A percentile compares a stretch with the other conserved stretches of the same genome.
Evolutionary conservation across 2,113 vertebrate species (phyloP).

Genomic region (Mus pahari): DNA sequence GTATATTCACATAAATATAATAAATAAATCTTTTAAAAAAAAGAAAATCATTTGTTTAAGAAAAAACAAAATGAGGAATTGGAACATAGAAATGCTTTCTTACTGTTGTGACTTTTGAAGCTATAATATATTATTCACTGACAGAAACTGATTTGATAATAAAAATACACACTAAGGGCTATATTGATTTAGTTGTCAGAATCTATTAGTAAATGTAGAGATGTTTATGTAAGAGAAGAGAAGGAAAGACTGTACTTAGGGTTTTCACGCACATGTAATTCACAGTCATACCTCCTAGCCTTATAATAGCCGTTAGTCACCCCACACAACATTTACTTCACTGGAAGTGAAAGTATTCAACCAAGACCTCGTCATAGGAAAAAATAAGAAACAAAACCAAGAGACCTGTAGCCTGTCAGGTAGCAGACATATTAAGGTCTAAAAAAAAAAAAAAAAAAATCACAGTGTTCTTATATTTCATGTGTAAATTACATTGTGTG

Average conservation of each 20-base stretch:
- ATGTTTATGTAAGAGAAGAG: background rate
- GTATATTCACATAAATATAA: too few species aligned
- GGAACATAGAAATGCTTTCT: background rate
- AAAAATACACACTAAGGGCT: background rate
- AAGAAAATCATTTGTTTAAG: background rate
- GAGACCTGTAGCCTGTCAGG: background rate
- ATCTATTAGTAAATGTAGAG: background rate
- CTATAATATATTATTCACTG: background rate
- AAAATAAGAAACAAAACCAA: background rate
- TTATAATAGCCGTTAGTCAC: background rate
- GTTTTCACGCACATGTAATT: background rate
- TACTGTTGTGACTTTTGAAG: background rate
- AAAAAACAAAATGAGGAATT: background rate
- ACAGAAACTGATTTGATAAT: conserved; percentile 39
- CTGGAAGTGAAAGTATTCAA: conserved; percentile 40
- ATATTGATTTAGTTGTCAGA: background rate
- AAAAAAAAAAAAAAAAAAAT: background rate
- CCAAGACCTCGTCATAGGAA: background rate
- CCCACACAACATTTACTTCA: background rate
- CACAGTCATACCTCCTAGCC: background rate
- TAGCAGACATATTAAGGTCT: background rate
- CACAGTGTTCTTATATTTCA: background rate
- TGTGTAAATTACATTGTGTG: background rate
- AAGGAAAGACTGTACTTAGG: background rate
- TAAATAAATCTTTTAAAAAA: too few species aligned